Evolutionary conservation across 1,140 invertebrate species (phyloP), one percentile per base, ranked within the genome.

Genomic region (Meloidogyne floridensis): DNA sequence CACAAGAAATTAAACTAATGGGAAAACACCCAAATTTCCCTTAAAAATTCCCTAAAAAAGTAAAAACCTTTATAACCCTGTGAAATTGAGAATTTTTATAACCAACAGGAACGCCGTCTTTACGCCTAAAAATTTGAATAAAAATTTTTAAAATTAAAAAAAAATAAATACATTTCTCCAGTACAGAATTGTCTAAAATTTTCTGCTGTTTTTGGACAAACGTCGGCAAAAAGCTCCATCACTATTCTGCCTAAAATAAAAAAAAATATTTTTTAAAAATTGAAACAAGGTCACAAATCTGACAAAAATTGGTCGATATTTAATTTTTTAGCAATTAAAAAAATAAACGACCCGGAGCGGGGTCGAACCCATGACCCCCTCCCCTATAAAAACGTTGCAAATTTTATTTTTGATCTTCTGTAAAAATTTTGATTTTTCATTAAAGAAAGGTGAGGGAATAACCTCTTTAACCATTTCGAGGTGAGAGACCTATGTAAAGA

Each of bases 51-150:
- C 32, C 32, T 2, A 32, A 32, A 32, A 32, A 32, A 32, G 32
- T 32, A 32, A n/a, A 54, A 69, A 53, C 83, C 92, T 99, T 99
- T 76, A 99, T 98, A 69, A 99, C 96, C 91, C 97, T 92, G 91
- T 99, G 98, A 91, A 99, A 99, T 90, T 94, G 94, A 53, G 94
- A 94, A 84, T 95, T 95, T 92, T 99, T 99, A 89, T 95, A 99
- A 47, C 97, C 96, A 47, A 97, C 93, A 0, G 96, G 96, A n/a
- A 98, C 95, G 42, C 95, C 95, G 89, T 98, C 97, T 86, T 91
- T 92, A 85, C 92, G 92, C 43, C 77, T 79, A 42, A 79, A 79
- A 71, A 56, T 69, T 9, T 32, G 32, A 32, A 6, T 43, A 56
- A 75, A 20, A 5, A 18, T 20, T 10, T 59, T 32, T 53, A 51